A percentile compares a stretch with the other conserved stretches of the same genome.
phyloP scores from a whole-genome alignment of 2,797 vertebrate genomes.

The Sphenodon punctatus region DNA sequence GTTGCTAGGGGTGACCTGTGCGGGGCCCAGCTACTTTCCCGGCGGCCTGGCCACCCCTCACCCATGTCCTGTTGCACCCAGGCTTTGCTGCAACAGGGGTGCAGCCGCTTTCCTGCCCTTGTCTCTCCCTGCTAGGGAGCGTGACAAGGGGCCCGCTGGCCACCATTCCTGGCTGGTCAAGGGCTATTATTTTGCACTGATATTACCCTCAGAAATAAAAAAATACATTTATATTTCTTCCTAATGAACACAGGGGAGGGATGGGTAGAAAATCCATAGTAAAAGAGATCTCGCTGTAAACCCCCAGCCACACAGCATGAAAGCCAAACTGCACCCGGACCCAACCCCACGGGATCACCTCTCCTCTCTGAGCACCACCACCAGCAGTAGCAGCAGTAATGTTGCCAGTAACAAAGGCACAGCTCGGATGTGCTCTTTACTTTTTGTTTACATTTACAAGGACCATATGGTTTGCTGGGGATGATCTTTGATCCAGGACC shows the following conservation, averaged over 20 bases:
- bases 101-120: no score
- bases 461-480: slow-evolving; percentile 64
- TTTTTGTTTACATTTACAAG: slow-evolving; percentile 69
- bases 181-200: slow-evolving; percentile 2
- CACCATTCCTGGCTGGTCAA: no score
- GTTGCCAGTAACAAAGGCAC: slow-evolving; percentile 53
- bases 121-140: no score
- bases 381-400: slow-evolving; percentile 44
- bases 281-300: neutral
- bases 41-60: no score
- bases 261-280: neutral
- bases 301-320: slow-evolving; percentile 25
- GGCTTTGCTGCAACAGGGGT: no score
- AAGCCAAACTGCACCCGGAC: slow-evolving; percentile 44
- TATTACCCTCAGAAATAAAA: slow-evolving; percentile 16
- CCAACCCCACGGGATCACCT: slow-evolving; percentile 40
- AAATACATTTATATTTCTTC: slow-evolving; percentile 56
- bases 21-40: no score
- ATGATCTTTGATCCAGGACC: slow-evolving; percentile 67
- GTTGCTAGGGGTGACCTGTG: no score
- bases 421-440: slow-evolving; percentile 41
- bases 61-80: no score
- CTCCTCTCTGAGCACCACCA: neutral
- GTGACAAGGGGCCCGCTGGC: no score
- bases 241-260: slow-evolving; percentile 13